These are phyloP conservation scores for Andrena praecox DNA, from an alignment of 2,888 invertebrate genomes.

Conservation along the genomic window DNA sequence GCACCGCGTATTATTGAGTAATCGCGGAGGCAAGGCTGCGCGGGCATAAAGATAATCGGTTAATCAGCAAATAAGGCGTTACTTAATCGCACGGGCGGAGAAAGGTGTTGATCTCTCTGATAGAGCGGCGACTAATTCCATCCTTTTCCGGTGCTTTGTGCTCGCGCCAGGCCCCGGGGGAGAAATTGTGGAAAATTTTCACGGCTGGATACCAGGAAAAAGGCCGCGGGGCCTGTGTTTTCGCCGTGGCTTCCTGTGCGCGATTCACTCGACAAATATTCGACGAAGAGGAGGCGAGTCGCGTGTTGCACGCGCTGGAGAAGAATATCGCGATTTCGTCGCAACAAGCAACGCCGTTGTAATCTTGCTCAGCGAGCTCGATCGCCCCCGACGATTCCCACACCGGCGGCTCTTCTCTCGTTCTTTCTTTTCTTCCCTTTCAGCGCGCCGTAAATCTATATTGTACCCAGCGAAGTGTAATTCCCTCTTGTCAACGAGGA, in stretches of 20 bases:
- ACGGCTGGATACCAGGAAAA: conserved; percentile 1
- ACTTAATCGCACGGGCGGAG: conserved; percentile 35
- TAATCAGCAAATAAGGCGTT: conserved; percentile 46
- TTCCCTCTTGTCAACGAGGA: conserved; percentile 44
- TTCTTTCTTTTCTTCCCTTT: background rate
- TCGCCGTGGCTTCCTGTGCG: conserved; percentile 13
- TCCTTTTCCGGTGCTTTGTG: conserved; percentile 20
- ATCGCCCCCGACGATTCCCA: conserved; percentile 29
- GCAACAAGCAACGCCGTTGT: background rate
- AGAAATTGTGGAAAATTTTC: conserved; percentile 46
- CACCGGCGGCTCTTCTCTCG: conserved; percentile 11
- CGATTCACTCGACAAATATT: conserved; percentile 41
- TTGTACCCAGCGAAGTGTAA: conserved; percentile 44
- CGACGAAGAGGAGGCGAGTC: background rate
- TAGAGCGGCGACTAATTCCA: background rate
- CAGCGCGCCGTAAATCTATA: conserved; percentile 30
- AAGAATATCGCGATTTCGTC: background rate
- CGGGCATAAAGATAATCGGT: conserved; percentile 53
- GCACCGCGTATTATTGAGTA: conserved; percentile 45
- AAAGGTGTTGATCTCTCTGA: conserved; percentile 4
- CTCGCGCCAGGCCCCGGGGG: background rate
- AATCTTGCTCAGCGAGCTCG: background rate
- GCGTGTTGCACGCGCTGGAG: conserved; percentile 12
- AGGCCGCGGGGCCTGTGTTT: background rate
- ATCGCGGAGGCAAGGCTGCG: conserved; percentile 54